Evolutionary conservation across 2,888 invertebrate genomes (phyloP), one percentile per base, ranked within the genome.

Genomic region (Agrochola lota): DNA sequence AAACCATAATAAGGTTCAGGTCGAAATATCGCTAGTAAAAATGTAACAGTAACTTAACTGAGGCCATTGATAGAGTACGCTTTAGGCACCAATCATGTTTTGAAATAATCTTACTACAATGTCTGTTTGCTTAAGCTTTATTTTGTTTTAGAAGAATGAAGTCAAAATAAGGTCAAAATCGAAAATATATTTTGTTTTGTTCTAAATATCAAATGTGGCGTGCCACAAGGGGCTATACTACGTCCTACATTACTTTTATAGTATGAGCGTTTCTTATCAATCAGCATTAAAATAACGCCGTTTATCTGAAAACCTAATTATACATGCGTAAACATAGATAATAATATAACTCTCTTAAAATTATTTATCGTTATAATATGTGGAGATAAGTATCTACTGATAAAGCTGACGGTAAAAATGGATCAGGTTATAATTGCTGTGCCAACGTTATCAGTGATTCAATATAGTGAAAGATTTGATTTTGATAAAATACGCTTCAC

Each of bases 241-340:
- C 63, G 85, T 74, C 86, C 81, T 81, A 70, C 57, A 76, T 81
- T 76, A 26, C 23, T 86, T 79, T 76, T 64, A 67, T 71, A 73
- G 64, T 75, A 52, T 64, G 57, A 43, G 43, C 55, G 30, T 52
- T 66, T 66, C 62, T 85, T 83, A 85, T 77, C 71, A 67, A 40
- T 49, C 60, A 40, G 57, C 55, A 66, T 71, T 75, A 66, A 74
- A 75, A 64, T 85, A 79, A 79, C 64, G 49, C 35, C 67, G 67
- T 79, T 82, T 82, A 85, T 84, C 85, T 68, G 79, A 66, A 82
- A 82, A 64, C 73, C 75, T 78, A 69, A 85, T 75, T 73, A 71
- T 69, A 66, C 71, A 66, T 23, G 71, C 75, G 55, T 82, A 82
- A 84, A 84, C 71, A 83, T 75, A 74, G 76, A 77, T 81, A 86